Evolutionary conservation across 2,113 vertebrate genomes (phyloP), one percentile per base, ranked within the genome.

Genomic region (Onychostoma macrolepis): DNA sequence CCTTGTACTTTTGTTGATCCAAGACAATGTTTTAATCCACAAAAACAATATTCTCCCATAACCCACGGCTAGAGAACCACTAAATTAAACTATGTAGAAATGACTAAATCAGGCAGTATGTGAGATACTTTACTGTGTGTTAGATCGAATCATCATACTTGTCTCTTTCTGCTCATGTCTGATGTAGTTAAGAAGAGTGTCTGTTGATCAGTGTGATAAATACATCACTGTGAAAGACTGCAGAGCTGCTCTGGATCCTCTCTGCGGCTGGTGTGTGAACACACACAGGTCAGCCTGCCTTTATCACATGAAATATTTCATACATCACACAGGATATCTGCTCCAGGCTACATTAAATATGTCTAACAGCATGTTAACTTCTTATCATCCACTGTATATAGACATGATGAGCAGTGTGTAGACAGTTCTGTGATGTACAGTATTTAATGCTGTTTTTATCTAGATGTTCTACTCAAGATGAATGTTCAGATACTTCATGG

Each of bases 101-200:
- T 48, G 2, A 48, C 45, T 48, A 48, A 48, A 48, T 13, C 12
- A 48, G 19, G 21, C 53, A 21, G 21, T 21, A 56, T 56, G 8
- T 45, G 9, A 45, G 43, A 48, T 48, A 6, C 53, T 8, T 58
- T n/a, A n/a, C n/a, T n/a, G n/a, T n/a, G n/a, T n/a, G n/a, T n/a
- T n/a, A n/a, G n/a, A n/a, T n/a, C n/a, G n/a, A n/a, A n/a, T n/a
- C n/a, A n/a, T n/a, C n/a, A n/a, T n/a, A n/a, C n/a, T 24, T 63
- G 8, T 15, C 4, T 36, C 0, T 61, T 30, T 93, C 65, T 91
- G 67, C 84, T 77, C 4, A 3, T 89, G 92, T 91, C 88, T 50
- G 93, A 91, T 93, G n/a, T 72, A 99, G 98, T 92, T 99, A 78
- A 94, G 87, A 88, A 95, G 95, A 86, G 92, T 98, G 38, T 93